phyloP scores from a whole-genome alignment of 2,797 vertebrate species.

The Dendrocincla tyrannina region DNA sequence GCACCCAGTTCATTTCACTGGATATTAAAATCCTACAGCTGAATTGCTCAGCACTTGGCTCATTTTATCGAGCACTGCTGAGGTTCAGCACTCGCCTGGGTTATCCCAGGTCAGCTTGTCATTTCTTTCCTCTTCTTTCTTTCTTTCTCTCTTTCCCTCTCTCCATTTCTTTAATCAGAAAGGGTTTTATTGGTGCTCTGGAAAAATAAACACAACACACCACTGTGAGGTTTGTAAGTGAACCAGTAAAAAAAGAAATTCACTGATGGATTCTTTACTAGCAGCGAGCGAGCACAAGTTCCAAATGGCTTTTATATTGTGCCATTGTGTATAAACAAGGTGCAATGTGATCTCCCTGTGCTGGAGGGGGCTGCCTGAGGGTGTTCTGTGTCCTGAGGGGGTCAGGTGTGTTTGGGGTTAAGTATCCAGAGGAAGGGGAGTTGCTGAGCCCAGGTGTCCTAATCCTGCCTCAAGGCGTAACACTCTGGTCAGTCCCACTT shows the following conservation, averaged over 20 bases:
- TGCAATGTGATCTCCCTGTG: background rate
- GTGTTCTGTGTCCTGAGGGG: background rate
- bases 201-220: conserved; percentile 34
- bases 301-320: conserved; percentile 20
- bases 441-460: background rate
- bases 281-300: background rate
- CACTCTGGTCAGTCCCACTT: accelerated
- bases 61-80: conserved; percentile 3
- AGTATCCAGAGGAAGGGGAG: background rate
- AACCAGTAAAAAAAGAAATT: conserved; percentile 47
- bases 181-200: conserved; percentile 50
- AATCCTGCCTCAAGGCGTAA: background rate
- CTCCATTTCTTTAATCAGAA: conserved; percentile 25
- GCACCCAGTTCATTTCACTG: too few relatives aligned
- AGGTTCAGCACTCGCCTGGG: background rate
- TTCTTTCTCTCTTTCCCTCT: background rate
- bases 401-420: background rate
- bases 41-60: background rate
- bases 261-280: conserved; percentile 28
- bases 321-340: background rate
- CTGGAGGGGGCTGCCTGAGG: background rate
- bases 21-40: too few relatives aligned
- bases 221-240: background rate
- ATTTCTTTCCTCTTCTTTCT: background rate
- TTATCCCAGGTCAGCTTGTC: conserved; percentile 53